Percentiles rank a stretch among this genome's conserved stretches.
These are phyloP conservation scores for Drosophila willistoni DNA, from an alignment of 1,140 invertebrate species.

Conservation along the genomic window DNA sequence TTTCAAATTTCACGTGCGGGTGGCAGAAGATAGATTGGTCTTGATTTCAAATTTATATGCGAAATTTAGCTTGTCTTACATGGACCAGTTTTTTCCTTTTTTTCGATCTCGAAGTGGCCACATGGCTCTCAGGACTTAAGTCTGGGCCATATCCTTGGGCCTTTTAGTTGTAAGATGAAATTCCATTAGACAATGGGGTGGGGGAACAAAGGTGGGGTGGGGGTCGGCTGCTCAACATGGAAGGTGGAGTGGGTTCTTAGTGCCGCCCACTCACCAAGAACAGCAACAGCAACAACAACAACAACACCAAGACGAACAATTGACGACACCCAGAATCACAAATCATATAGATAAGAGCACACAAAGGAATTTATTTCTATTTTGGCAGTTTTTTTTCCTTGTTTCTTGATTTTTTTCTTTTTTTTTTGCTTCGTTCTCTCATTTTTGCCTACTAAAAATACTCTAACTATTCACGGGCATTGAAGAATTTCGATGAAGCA, in stretches of 20 bases:
- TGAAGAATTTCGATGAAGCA: not conserved
- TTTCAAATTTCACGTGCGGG: constrained; percentile 75
- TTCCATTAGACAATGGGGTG: constrained; percentile 58
- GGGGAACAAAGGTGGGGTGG: not conserved
- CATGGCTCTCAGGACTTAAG: constrained; percentile 39
- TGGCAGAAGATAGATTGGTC: constrained; percentile 76
- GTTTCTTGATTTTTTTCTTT: constrained; percentile 58
- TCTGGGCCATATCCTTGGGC: constrained; percentile 15
- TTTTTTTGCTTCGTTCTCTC: constrained; percentile 23
- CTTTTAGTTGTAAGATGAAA: constrained; percentile 36
- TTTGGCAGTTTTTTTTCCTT: constrained; percentile 66
- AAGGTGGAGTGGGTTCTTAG: constrained; percentile 21
- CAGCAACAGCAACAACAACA: constrained; percentile 26
- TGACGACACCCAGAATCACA: constrained; percentile 82
- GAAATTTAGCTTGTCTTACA: constrained; percentile 45
- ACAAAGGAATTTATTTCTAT: constrained; percentile 83
- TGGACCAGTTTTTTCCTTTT: constrained; percentile 5
- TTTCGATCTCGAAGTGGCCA: constrained; percentile 37
- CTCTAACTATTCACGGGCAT: not conserved
- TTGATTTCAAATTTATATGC: constrained; percentile 75
- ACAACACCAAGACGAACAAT: constrained; percentile 63
- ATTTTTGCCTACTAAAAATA: constrained; percentile 9
- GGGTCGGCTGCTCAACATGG: not conserved
- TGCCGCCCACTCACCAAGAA: constrained; percentile 64
- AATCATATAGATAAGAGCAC: constrained; percentile 83